Conservation (phyloP, 2,888 invertebrate species). For the Phlogophora meticulosa region DNA sequence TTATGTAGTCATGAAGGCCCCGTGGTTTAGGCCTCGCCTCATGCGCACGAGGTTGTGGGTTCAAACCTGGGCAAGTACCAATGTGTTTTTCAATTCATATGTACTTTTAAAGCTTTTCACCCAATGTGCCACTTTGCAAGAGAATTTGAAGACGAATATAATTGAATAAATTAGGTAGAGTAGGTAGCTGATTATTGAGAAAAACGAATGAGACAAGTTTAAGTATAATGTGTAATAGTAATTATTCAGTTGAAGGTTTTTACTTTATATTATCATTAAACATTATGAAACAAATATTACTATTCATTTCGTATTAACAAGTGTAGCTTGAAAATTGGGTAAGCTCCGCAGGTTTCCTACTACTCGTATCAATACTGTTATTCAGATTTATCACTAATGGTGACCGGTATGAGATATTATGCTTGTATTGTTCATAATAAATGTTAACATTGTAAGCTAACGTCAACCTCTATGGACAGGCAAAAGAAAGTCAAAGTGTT, state of each 20-base stretch:
- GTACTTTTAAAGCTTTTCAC: conserved; percentile 13
- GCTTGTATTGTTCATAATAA: neutral
- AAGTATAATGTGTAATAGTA: neutral
- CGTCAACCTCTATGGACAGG: too few species aligned
- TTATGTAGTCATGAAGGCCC: too few species aligned
- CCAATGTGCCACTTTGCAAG: neutral
- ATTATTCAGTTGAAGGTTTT: too few species aligned
- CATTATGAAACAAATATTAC: too few species aligned
- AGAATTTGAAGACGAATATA: conserved; percentile 30
- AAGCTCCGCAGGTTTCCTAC: neutral
- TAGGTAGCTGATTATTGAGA: neutral
- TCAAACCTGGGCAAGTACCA: too few species aligned
- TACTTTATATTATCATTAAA: too few species aligned
- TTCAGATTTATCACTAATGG: neutral
- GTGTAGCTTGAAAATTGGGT: neutral
- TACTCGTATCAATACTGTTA: neutral
- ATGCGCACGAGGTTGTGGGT: too few species aligned
- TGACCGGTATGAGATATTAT: neutral
- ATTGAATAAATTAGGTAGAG: conserved; percentile 22
- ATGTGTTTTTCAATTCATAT: too few species aligned
- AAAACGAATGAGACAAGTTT: neutral
- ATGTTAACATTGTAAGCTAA: neutral
- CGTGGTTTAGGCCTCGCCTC: too few species aligned
- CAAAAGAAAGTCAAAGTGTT: conserved; percentile 4
- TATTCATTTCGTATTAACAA: too few species aligned